These are phyloP conservation scores for Callyntrura guangdongensis DNA, from an alignment of 2,888 invertebrate genomes.

Conservation along the genomic window DNA sequence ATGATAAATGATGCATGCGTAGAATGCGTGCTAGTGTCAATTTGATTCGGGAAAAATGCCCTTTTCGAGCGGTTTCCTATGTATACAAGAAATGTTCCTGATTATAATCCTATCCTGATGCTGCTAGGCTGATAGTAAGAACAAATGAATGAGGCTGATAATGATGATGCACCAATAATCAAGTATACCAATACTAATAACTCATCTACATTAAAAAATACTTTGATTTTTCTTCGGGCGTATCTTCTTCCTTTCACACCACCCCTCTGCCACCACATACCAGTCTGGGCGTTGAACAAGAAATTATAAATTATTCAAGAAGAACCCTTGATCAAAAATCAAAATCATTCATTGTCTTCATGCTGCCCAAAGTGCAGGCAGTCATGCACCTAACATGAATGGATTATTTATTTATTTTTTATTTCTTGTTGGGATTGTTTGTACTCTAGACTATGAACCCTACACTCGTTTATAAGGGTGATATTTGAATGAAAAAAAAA, in stretches of 20 bases:
- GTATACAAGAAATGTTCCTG: too few species aligned
- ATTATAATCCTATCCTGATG: too few species aligned
- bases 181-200: background rate
- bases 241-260: conserved; percentile 37
- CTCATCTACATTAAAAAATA: background rate
- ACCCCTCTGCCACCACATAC: background rate
- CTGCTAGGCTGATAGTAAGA: background rate
- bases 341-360: conserved; percentile 1
- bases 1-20: conserved; percentile 49
- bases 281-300: too few species aligned
- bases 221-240: conserved; percentile 4
- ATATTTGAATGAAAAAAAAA: conserved; percentile 55
- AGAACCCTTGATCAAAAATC: conserved; percentile 38
- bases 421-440: background rate
- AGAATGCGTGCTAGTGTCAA: conserved; percentile 38
- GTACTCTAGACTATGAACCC: conserved; percentile 66
- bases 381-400: conserved; percentile 30
- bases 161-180: too few species aligned
- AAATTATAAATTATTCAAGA: too few species aligned
- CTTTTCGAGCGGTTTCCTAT: background rate
- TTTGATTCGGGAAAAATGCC: background rate
- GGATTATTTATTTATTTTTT: background rate
- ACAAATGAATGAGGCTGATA: background rate
- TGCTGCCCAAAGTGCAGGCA: conserved; percentile 24
- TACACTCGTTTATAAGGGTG: background rate